phyloP scores from a whole-genome alignment of 2,888 invertebrate genomes.

The Macrophya alboannulata region DNA sequence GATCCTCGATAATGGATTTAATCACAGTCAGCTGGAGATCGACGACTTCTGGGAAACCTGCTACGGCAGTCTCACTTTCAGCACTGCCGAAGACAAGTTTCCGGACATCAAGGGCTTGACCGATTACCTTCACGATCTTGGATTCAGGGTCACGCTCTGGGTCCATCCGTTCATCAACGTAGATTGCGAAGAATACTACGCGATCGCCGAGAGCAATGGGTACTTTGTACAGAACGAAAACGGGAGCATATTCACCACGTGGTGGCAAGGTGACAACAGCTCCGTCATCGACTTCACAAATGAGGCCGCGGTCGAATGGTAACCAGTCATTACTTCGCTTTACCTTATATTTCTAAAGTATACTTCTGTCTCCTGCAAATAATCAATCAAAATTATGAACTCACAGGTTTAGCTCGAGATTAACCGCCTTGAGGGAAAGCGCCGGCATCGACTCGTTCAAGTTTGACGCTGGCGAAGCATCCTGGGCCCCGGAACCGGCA shows the following conservation, averaged over 20 bases:
- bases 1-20: constrained; percentile 85
- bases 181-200: constrained; percentile 85
- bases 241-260: constrained; percentile 74
- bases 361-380: constrained; percentile 59
- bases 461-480: constrained; percentile 91
- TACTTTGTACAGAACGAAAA: constrained; percentile 80
- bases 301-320: constrained; percentile 84
- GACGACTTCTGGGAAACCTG: constrained; percentile 95
- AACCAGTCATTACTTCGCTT: constrained; percentile 70
- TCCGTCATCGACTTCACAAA: constrained; percentile 89
- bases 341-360: constrained; percentile 77
- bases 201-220: constrained; percentile 83
- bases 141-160: constrained; percentile 91
- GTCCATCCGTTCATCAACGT: constrained; percentile 93
- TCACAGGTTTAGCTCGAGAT: constrained; percentile 81
- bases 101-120: constrained; percentile 86
- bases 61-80: constrained; percentile 91
- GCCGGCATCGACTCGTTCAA: constrained; percentile 89
- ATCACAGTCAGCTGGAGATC: constrained; percentile 90
- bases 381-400: neutral
- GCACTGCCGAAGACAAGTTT: constrained; percentile 85
- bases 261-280: constrained; percentile 82
- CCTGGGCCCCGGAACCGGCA: constrained; percentile 86
- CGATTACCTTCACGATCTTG: constrained; percentile 83
- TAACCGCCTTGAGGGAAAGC: constrained; percentile 82